Base-by-base conservation (phyloP, 2,888 invertebrate species). In the Scaeva pyrastri region DNA sequence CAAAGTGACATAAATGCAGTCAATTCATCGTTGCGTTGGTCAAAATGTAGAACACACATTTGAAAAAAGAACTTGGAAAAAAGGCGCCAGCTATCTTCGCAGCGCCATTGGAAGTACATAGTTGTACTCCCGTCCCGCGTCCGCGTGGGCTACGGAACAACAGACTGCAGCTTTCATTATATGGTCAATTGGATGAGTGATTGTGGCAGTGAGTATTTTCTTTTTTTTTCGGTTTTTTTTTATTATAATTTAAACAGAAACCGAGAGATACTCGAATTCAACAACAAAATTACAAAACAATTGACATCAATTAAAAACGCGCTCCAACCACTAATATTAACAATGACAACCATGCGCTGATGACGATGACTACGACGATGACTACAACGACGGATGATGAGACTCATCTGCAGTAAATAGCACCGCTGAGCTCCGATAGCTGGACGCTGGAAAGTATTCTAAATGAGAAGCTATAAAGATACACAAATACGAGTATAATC, bases 221-320 rank as follows among this genome's bases (percentile, higher is more conserved):
- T 70, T 45, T 62, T 10, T 31, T 48, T n/a, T n/a, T n/a, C n/a
- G n/a, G n/a, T n/a, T n/a, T n/a, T 64, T 12, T 66, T 21, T 31
- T 66, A 39, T 55, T 66, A n/a, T 36, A 36, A 45, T 62, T 73
- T 43, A 45, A 62, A 72, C 41, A 68, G 23, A 82, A 64, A 43
- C 62, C 23, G 50, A 80, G 58, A 68, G 68, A 64, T 62, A 71
- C 31, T 31, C 31, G 31, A 31, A 31, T 36, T 80, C 45, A 76
- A 71, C 72, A 81, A 77, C 41, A 45, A 56, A 81, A 81, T 85
- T 85, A 86, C 82, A 82, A 86, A 86, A 78, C 77, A 86, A 82
- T 86, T 86, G 86, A 82, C 81, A 86, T 86, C 78, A 86, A 86
- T 86, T 86, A 86, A 86, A 80, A 82, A 43, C 48, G 52, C 73